Evolutionary conservation across 2,888 invertebrate species (phyloP), one percentile per base, ranked within the genome.

Genomic region (Mechanitis messenoides): DNA sequence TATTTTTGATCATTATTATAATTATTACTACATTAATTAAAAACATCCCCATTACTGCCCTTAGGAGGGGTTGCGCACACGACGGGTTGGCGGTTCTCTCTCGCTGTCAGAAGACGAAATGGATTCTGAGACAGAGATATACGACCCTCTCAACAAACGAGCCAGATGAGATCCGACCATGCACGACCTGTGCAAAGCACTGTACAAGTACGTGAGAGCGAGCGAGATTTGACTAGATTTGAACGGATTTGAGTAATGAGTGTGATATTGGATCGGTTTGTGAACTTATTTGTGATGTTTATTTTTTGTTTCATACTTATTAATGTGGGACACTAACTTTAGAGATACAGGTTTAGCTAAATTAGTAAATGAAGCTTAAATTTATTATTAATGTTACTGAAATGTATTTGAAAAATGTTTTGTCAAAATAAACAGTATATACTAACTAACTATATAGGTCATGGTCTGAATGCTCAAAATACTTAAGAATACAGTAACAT

Each of bases 61-160:
- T 0, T 89, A 91, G 84, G 92, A 92, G 70, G 91, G 91, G 9
- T 86, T 91, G 50, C 91, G 92, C 65, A 81, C 92, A 6, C 87
- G 93, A 33, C 92, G 96, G 72, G 92, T 93, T 28, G 95, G 95
- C 12, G 95, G 95, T 54, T 96, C 95, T 2, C 88, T 96, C 12
- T 95, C 95, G 3, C 86, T 95, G 0, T 96, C 96, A 0, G 96
- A 96, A 77, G 95, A 95, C 73, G 96, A 96, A 81, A 88, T 95
- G 65, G 96, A 95, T 78, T 94, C 94, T 0, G 95, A 95, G 60
- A 78, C 85, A 0, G 90, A 90, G 66, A 69, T 90, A 68, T 91
- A 89, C 68, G 85, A 88, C 66, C 89, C 90, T 3, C 73, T 89
- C 33, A 86, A 88, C 73, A 88, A 87, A 54, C 77, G 88, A 50